Evolutionary conservation across 1,140 invertebrate genomes (phyloP), one percentile per base, ranked within the genome.

Genomic region (Plectus sambesii): DNA sequence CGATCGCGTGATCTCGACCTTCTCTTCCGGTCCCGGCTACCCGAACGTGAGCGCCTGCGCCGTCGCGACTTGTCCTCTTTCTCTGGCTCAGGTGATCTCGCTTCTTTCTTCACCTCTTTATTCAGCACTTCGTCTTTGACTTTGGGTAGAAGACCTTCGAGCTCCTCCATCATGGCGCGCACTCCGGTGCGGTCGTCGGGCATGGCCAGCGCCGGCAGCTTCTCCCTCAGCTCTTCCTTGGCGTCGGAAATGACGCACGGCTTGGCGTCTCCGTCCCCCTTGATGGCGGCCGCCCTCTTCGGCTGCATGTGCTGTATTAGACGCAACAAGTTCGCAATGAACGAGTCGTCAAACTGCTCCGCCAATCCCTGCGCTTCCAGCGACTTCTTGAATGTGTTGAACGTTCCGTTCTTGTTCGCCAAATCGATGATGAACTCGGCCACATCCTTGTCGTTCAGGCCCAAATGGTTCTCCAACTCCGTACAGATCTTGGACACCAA

Each of bases 401-500:
- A 84, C 2, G 79, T 82, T 30, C 79, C 76, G 73, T 89, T 84
- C 70, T 87, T 82, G 51, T 88, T 82, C 2, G 89, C 85, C 53
- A 97, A 75, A 64, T 85, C 80, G 58, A 97, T 96, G 6, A 98
- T 87, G 67, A 87, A 96, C 74, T 97, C 90, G 50, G 92, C 92
- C 85, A 74, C 47, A 81, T 93, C 88, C 74, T 96, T 96, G 63
- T 97, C 89, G 69, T 90, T 94, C 48, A 94, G 74, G n/a, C 85
- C 87, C 58, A 93, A 81, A 77, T 98, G 90, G 72, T 98, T 98
- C 69, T 97, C 90, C 53, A 98, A 73, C 74, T 98, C 93, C 6
- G 88, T 94, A 72, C 90, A 96, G 43, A 98, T 82, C 79, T 96
- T 96, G 0, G 89, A 96, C 0, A 97, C 90, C 38, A 98, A 72